Conservation (phyloP, 2,888 invertebrate species). For the Drosophila lutescens region DNA sequence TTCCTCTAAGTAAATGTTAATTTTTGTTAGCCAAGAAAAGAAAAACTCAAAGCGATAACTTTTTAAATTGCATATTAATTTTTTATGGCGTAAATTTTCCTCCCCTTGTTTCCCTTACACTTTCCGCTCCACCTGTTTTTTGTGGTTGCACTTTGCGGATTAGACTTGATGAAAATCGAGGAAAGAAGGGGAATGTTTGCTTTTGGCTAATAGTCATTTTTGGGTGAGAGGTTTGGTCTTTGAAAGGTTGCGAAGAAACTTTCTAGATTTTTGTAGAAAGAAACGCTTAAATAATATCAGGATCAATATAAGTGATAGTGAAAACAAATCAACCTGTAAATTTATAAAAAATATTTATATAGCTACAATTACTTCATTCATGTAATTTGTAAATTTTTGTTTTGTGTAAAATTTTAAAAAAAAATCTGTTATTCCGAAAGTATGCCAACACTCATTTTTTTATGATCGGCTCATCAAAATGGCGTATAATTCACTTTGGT, state of each 20-base stretch:
- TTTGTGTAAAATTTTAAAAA: too few species aligned
- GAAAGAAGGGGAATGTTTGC: constrained; percentile 1
- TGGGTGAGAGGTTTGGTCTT: not conserved
- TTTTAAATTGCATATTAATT: constrained; percentile 63
- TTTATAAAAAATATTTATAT: too few species aligned
- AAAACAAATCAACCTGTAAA: not conserved
- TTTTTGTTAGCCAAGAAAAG: constrained; percentile 44
- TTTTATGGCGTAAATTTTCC: constrained; percentile 35
- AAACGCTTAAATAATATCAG: too few species aligned
- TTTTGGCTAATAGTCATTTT: constrained; percentile 24
- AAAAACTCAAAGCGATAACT: constrained; percentile 54
- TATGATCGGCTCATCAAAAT: not conserved
- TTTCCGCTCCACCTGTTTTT: constrained; percentile 22
- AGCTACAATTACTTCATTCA: too few species aligned
- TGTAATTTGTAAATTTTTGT: too few species aligned
- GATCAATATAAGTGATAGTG: not conserved
- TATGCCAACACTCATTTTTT: not conserved
- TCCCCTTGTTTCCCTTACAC: not conserved
- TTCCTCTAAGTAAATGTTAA: constrained; percentile 46
- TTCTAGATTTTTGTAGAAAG: too few species aligned
- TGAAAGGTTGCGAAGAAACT: not conserved
- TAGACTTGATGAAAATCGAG: constrained; percentile 13
- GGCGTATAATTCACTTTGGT: constrained; percentile 17
- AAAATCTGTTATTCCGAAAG: too few species aligned
- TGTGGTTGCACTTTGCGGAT: constrained; percentile 42